These are phyloP conservation scores for Laspeyria flexula DNA, from an alignment of 2,888 invertebrate genomes.

Conservation along the genomic window DNA sequence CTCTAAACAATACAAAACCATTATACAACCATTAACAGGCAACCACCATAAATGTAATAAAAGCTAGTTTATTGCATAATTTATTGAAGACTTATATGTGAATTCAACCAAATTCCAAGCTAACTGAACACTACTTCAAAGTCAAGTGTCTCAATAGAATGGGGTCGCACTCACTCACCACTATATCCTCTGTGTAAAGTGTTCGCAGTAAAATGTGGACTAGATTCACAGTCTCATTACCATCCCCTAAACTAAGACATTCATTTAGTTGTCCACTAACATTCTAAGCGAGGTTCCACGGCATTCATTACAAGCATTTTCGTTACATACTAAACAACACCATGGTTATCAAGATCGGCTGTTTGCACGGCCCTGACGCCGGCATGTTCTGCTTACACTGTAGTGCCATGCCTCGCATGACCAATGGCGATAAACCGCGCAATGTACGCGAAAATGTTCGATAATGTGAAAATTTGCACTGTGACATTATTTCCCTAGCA, in stretches of 20 bases:
- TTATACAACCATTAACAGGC: too few species aligned
- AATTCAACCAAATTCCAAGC: too few species aligned
- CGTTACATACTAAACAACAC: conserved; percentile 26
- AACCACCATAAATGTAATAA: too few species aligned
- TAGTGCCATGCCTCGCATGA: conserved; percentile 41
- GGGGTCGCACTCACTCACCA: too few species aligned
- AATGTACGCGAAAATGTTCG: conserved; percentile 50
- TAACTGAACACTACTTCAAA: too few species aligned
- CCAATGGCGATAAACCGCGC: conserved; percentile 43
- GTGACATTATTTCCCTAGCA: conserved; percentile 47
- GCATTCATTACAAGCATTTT: conserved; percentile 34
- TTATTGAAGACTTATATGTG: too few species aligned
- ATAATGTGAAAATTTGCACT: conserved; percentile 56
- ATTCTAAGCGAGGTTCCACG: conserved; percentile 13
- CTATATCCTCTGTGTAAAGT: too few species aligned
- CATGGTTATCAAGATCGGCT: conserved; percentile 42
- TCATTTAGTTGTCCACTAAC: conserved; percentile 10
- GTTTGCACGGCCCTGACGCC: conserved; percentile 18
- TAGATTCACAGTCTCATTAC: conserved; percentile 8
- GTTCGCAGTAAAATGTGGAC: background rate
- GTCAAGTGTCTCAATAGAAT: too few species aligned
- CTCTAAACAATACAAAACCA: too few species aligned
- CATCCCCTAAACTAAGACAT: conserved; percentile 9
- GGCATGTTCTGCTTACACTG: conserved; percentile 19
- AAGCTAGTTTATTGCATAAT: too few species aligned